Evolutionary conservation across 2,797 vertebrate genomes (phyloP), one percentile per base, ranked within the genome.

Genomic region (Eulemur mongoz): DNA sequence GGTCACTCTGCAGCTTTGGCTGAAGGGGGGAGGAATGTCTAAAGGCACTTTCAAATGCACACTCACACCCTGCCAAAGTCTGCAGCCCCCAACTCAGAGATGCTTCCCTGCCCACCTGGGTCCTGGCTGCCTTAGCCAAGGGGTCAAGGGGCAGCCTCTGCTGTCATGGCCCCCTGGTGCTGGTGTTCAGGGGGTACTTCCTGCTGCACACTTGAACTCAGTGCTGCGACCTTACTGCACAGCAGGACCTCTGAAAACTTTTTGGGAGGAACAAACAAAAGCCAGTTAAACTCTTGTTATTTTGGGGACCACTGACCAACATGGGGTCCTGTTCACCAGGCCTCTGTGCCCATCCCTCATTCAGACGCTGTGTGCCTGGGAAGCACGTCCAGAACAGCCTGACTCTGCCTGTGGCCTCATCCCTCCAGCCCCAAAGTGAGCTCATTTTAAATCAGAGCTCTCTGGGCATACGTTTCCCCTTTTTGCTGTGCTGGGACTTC

Each of bases 161-260:
- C 20, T 22, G 57, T 25, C 11, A 5, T 7, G 1, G 15, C 23
- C n/a, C 65, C 23, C 63, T 6, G 17, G 7, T 12, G 35, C 89
- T 9, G 43, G n/a, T 20, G 57, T 76, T 50, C 14, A 15, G 83
- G 2, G 14, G 5, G 35, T 22, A 38, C 38, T 59, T 22, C 73
- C 67, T 2, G 2, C 57, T 0, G 8, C 25, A 30, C 65, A 43
- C 25, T 2, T 3, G 18, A 4, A 17, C 14, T 0, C 23, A 15
- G 40, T 1, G 10, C 25, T 18, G 30, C 17, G 57, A 45, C 9
- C 63, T 52, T 43, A 2, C 17, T 20, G 2, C 17, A 1, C 27
- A 8, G 27, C 32, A 38, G 82, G 45, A 23, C 38, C 67, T 76
- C 7, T 2, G 70, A 14, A 40, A 80, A 43, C 2, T 0, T 27